Evolutionary conservation across 2,888 invertebrate species (phyloP).

Genomic region (Acleris literana): DNA sequence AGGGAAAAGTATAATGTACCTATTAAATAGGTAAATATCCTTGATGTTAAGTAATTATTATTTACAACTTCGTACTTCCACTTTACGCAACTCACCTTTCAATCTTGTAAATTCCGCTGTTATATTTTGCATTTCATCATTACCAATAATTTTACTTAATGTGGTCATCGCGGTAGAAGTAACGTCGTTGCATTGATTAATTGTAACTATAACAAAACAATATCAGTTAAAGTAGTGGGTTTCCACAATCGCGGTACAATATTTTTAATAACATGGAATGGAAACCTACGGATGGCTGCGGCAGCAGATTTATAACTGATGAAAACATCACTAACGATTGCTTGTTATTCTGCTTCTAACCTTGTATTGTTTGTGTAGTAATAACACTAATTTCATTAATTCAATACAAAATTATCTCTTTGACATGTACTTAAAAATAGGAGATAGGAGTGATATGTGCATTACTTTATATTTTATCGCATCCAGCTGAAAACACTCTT

Average conservation of each 20-base stretch:
- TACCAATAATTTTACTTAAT: constrained; percentile 69
- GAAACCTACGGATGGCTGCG: constrained; percentile 22
- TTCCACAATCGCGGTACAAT: neutral
- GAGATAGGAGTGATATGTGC: too few relatives aligned
- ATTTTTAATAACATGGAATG: neutral
- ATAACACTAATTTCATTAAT: constrained; percentile 19
- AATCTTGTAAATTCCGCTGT: constrained; percentile 71
- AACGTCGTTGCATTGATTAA: constrained; percentile 36
- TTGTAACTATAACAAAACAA: constrained; percentile 41
- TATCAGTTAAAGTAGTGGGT: constrained; percentile 7
- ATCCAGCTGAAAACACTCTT: too few relatives aligned
- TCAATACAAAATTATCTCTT: constrained; percentile 19
- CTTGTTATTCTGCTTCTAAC: constrained; percentile 25
- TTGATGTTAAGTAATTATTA: too few relatives aligned
- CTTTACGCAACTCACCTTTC: constrained; percentile 59
- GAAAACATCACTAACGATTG: constrained; percentile 30
- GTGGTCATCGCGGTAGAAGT: constrained; percentile 52
- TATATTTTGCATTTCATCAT: constrained; percentile 68
- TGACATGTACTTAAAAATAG: constrained; percentile 3
- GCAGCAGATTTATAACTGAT: constrained; percentile 21
- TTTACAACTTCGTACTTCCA: neutral
- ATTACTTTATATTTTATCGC: too few relatives aligned
- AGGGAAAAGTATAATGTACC: too few relatives aligned
- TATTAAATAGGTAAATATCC: too few relatives aligned
- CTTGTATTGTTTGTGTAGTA: constrained; percentile 26